Conservation (phyloP, 2,797 vertebrate species). For the Chanos chanos region DNA sequence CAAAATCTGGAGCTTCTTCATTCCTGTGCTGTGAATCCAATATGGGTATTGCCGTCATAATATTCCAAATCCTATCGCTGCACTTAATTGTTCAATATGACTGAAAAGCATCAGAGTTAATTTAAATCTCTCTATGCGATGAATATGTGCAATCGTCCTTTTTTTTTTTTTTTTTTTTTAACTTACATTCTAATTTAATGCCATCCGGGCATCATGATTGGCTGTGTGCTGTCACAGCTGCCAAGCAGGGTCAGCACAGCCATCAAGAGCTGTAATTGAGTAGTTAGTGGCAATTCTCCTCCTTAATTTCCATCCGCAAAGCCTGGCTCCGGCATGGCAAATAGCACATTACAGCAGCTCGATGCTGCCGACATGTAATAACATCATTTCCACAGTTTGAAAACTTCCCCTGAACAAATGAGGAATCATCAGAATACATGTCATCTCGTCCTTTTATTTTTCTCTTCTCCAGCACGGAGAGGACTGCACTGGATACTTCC, state of each 20-base stretch:
- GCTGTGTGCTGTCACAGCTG: constrained; percentile 75
- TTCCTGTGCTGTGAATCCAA: constrained; percentile 49
- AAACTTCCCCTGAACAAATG: constrained; percentile 77
- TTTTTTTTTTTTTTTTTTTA: constrained; percentile 64
- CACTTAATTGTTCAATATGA: constrained; percentile 82
- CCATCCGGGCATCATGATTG: constrained; percentile 77
- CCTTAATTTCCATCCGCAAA: constrained; percentile 80
- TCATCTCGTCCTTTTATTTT: constrained; percentile 49
- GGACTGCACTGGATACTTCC: too few species aligned
- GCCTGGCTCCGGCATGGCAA: constrained; percentile 78
- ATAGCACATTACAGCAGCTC: constrained; percentile 77
- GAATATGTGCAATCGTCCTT: constrained; percentile 79
- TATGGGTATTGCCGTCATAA: constrained; percentile 70
- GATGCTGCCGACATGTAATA: constrained; percentile 74
- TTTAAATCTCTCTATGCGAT: constrained; percentile 78
- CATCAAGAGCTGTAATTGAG: constrained; percentile 82
- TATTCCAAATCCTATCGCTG: constrained; percentile 72
- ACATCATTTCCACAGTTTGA: constrained; percentile 77
- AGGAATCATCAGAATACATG: constrained; percentile 62
- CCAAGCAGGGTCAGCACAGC: constrained; percentile 76
- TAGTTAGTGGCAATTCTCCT: constrained; percentile 83
- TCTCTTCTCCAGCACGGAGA: constrained; percentile 34
- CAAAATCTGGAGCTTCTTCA: constrained; percentile 65
- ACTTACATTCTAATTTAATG: constrained; percentile 76
- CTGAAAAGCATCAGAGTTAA: constrained; percentile 75